phyloP scores from a whole-genome alignment of 2,797 vertebrate genomes.

The Tokudaia tokunoshimensis region DNA sequence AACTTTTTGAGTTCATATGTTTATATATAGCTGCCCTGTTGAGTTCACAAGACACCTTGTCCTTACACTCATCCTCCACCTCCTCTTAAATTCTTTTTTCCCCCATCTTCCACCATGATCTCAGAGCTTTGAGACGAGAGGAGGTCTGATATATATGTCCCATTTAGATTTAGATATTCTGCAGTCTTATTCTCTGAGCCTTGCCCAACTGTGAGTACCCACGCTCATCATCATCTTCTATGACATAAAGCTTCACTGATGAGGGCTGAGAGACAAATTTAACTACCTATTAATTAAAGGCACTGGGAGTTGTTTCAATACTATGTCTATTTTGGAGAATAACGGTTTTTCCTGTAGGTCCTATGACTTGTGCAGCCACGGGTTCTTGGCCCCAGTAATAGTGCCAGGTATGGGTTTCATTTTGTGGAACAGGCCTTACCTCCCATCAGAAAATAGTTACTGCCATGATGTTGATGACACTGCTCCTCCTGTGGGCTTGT shows the following conservation, averaged over 20 bases:
- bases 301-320: not conserved
- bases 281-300: not conserved
- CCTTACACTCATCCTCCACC: not conserved
- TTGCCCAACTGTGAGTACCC: not conserved
- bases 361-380: not conserved
- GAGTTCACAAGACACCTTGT: not conserved
- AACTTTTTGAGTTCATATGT: not conserved
- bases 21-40: not conserved
- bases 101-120: not conserved
- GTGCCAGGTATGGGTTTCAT: not conserved
- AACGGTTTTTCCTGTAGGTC: not conserved
- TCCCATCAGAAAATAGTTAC: not conserved
- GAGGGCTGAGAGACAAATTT: not conserved
- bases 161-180: not conserved
- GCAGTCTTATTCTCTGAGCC: not conserved
- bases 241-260: not conserved
- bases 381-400: not conserved
- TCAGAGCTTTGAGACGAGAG: not conserved
- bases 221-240: not conserved
- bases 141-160: not conserved
- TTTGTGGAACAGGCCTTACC: not conserved
- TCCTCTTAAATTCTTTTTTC: not conserved
- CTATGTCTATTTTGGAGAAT: not conserved
- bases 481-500: not conserved
- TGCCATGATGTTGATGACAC: not conserved